Base-by-base conservation (phyloP, 2,888 invertebrate genomes). In the Hylaea fasciaria region DNA sequence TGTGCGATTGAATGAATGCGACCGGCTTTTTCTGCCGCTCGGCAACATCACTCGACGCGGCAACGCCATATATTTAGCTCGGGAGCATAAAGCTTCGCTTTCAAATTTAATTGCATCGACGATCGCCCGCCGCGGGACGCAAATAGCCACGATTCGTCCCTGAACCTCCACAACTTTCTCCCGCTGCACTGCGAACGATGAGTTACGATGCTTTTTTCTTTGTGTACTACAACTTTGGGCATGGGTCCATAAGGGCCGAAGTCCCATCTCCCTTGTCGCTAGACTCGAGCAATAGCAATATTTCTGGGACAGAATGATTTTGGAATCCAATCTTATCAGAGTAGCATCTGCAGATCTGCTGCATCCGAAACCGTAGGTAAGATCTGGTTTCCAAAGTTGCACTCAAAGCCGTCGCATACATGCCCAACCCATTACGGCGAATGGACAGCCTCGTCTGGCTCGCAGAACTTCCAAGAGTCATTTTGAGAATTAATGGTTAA, bases 31-130 rank as follows among this genome's bases (percentile, higher is more conserved):
- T 67, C 62, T 73, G 68, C 68, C 65, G 78, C 80, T 77, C 74
- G 80, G 85, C 83, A 86, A 83, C 86, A 60, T 47, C 50, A 37
- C 35, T 47, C 50, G 79, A 76, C 81, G 82, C 80, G 65, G 76
- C 68, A 73, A 76, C 73, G 69, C 71, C 73, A 74, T 45, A 90
- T 86, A 86, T 90, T 88, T 90, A 89, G 86, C 83, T 74, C 70
- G 67, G 69, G 81, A 81, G 83, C 86, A 87, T 89, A 89, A 86
- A 88, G 85, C 87, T 87, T 81, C 83, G 86, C 84, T 87, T 86
- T 88, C 91, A 88, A 86, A 86, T 90, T 90, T 92, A 91, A 91
- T 91, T 90, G 91, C 91, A 89, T 86, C 86, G 87, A 75, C 87
- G 87, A 89, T 89, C 91, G 91, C 85, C 87, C 83, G 91, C 87